Base-by-base conservation (phyloP, 1,140 invertebrate species). In the Bombyx mori region DNA sequence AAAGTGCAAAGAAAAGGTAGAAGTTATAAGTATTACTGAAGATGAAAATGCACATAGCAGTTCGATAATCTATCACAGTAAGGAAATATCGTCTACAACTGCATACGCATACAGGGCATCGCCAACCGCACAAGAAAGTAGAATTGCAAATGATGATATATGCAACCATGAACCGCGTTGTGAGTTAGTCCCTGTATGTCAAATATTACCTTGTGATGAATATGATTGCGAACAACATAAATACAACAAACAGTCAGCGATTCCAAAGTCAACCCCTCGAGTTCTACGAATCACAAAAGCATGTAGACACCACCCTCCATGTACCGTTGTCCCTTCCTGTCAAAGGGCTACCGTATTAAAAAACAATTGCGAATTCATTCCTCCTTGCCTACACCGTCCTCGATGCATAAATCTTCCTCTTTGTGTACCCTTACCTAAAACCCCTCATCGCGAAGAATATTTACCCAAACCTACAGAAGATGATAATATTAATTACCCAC, bases 251-350 rank as follows among this genome's bases (percentile, higher is more conserved):
- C 63, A 69, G 22, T 50, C 67, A 35, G 57, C 52, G 12, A 49
- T 45, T 53, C 26, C 56, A 44, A 81, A 69, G 62, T 52, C 66
- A 8, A 69, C 54, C 7, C 62, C 75, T 8, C 66, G 71, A 57
- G 62, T 73, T 22, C 76, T 86, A 10, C 72, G 74, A 68, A 74
- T 84, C n/a, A 81, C 78, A 7, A 83, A 84, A 68, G 81, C 79
- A 5, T 86, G 82, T 52, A 67, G 75, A 59, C 82, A 86, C 63
- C 77, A 86, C 53, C 82, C 82, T 10, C 81, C 82, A 1, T 86
- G 82, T 63, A 79, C 75, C 2, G 75, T 80, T 1, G 79, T 77
- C 7, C 81, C 82, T 6, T 86, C 81, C 8, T 86, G 82, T 58
- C 82, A 86, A 69, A 81, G 70, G 59, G 49, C 68, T 6, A 77